Base-by-base conservation (phyloP, 2,113 vertebrate genomes). In the Tauraco erythrolophus region DNA sequence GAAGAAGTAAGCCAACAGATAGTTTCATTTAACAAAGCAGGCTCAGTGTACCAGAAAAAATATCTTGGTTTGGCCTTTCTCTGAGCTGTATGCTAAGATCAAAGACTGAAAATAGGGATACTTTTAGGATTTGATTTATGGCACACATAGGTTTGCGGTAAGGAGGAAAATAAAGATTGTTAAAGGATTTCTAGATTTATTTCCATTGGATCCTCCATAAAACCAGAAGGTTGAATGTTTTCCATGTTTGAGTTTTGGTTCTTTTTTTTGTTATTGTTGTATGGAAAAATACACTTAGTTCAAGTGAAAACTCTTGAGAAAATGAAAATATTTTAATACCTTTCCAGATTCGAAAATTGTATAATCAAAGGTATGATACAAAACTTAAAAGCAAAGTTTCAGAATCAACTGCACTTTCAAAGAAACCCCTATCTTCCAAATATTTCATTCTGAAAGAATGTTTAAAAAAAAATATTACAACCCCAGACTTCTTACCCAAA, bases 21-120 rank as follows among this genome's bases (percentile, higher is more conserved):
- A 91, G 50, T 83, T 88, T 77, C 41, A 65, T 61, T 54, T 88
- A 83, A 88, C 57, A 91, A 95, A 97, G 62, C 24, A 77, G 17
- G 19, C 39, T 85, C 62, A 83, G 27, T 61, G 16, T 31, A 75
- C 35, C 22, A 84, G 27, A 5, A 82, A 62, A 58, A 39, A 10
- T 19, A 5, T 58, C 33, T 82, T 68, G 39, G 23, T 93, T 90
- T 95, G 75, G 62, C 82, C 62, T 79, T 85, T 80, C 60, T 83
- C 46, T 72, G 58, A 92, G 71, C 62, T 70, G 5, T 22, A 50
- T 18, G 45, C 35, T 57, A 45, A 85, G 61, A 93, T 92, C 57
- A 96, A 94, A 95, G 88, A 35, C 50, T 86, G 48, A 76, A 94
- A 94, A 82, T 27, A 89, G 1, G 43, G 54, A 31, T 76, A 54